A percentile compares a stretch with the other conserved stretches of the same genome.
Evolutionary conservation across 2,797 vertebrate species (phyloP).

Genomic region (Sebastiscus tertius): DNA sequence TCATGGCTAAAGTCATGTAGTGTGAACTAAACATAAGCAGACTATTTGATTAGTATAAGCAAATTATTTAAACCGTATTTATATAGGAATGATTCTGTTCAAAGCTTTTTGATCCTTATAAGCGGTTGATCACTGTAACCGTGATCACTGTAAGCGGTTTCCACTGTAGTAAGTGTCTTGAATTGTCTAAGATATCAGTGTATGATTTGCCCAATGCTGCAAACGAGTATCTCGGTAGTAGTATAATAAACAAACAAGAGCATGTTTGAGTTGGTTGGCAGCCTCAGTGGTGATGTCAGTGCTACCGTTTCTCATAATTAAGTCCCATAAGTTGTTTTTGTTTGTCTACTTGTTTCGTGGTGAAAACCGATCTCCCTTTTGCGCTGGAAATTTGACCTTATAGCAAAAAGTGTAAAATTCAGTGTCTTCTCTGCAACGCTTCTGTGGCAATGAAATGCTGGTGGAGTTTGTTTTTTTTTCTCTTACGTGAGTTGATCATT

Average conservation of each 20-base stretch:
- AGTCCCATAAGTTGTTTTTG: background rate
- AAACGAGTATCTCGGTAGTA: background rate
- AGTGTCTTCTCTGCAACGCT: too few relatives aligned
- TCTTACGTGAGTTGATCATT: background rate
- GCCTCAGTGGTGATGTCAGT: background rate
- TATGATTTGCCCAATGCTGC: background rate
- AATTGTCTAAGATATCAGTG: background rate
- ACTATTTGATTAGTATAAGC: too few relatives aligned
- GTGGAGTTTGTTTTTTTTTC: background rate
- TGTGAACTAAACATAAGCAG: too few relatives aligned
- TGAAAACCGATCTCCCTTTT: background rate
- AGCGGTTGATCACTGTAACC: too few relatives aligned
- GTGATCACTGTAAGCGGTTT: too few relatives aligned
- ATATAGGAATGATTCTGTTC: too few relatives aligned
- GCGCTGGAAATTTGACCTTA: background rate
- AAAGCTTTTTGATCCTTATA: too few relatives aligned
- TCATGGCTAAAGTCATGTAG: too few relatives aligned
- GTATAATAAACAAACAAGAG: background rate
- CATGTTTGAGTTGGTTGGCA: background rate
- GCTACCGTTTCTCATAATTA: background rate
- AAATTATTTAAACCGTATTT: too few relatives aligned
- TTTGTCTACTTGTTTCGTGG: background rate
- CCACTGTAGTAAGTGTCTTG: background rate
- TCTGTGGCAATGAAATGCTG: background rate
- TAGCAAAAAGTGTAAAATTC: background rate